Base-by-base conservation (phyloP, 2,888 invertebrate species). In the Drosophila eohydei region DNA sequence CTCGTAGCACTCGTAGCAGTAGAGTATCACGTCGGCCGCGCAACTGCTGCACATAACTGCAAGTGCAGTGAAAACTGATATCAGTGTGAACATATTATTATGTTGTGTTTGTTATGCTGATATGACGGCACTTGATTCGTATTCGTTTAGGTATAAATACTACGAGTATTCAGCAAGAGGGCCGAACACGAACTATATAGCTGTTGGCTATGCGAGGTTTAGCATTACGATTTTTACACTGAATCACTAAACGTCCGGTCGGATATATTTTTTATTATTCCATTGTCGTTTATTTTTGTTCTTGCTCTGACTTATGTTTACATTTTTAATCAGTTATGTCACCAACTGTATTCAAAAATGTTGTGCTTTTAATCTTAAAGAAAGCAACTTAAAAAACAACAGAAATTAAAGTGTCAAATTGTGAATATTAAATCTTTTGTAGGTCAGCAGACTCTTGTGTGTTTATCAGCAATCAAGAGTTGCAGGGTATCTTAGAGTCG, bases 1-100 rank as follows among this genome's bases (percentile, higher is more conserved):
- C 12, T 48, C 79, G 4, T 3, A 14, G 57, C 77, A 77, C 16
- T 48, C 5, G 32, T 58, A 78, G 34, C 78, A 78, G 38, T 79
- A 50, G n/a, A 78, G 16, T 32, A 16, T 14, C 16, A 63, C 74
- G 40, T 40, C 46, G 21, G 60, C 44, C 9, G 9, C 46, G 14
- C 40, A 36, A 43, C 57, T 36, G 44, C 26, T 32, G 46, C 30
- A 58, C 28, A 59, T 7, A 28, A 52, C 34, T 26, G 50, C n/a
- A 34, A 77, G 41, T 36, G 41, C n/a, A 28, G 62, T 58, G 40
- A 66, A 21, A 32, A 32, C 34, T 26, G 41, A 62, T 36, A 62
- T 26, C n/a, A 74, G 26, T 50, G 34, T 38, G 8, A 48, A 16
- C 54, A 60, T 60, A 60, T 60, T 32, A 69, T 74, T 73, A 26